phyloP scores from a whole-genome alignment of 2,888 invertebrate genomes.

The Harpalus rubripes region DNA sequence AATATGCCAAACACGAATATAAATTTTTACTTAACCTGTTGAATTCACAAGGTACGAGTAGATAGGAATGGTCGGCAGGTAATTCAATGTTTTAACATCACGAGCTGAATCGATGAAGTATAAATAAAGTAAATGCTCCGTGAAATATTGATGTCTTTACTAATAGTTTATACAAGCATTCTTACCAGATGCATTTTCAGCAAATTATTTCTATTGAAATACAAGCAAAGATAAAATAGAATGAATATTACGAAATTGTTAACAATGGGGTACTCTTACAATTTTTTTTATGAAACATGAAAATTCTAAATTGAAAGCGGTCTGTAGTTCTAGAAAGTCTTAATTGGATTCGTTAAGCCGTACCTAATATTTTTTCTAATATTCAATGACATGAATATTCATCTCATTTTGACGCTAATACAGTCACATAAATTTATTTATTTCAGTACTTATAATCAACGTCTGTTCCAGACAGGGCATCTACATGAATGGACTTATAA shows the following conservation, averaged over 20 bases:
- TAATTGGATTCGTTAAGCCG: too few relatives aligned
- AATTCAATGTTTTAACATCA: conserved; percentile 16
- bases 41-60: conserved; percentile 51
- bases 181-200: background rate
- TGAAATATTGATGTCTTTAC: conserved; percentile 1
- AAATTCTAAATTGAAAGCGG: too few relatives aligned
- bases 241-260: background rate
- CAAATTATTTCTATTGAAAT: background rate
- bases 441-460: too few relatives aligned
- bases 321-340: too few relatives aligned
- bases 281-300: too few relatives aligned
- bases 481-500: too few relatives aligned
- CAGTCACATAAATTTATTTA: too few relatives aligned
- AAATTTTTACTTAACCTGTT: conserved; percentile 61
- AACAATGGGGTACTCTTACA: background rate
- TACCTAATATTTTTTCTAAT: too few relatives aligned
- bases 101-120: background rate
- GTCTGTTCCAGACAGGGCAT: too few relatives aligned
- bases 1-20: conserved; percentile 46
- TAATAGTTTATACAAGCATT: conserved; percentile 9
- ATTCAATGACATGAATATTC: too few relatives aligned
- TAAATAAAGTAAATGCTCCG: conserved; percentile 18
- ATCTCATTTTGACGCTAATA: too few relatives aligned
- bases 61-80: conserved; percentile 19
- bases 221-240: background rate